Percentiles rank a stretch among this genome's conserved stretches.
phyloP scores from a whole-genome alignment of 2,113 vertebrate genomes.

The Barnardius zonarius region DNA sequence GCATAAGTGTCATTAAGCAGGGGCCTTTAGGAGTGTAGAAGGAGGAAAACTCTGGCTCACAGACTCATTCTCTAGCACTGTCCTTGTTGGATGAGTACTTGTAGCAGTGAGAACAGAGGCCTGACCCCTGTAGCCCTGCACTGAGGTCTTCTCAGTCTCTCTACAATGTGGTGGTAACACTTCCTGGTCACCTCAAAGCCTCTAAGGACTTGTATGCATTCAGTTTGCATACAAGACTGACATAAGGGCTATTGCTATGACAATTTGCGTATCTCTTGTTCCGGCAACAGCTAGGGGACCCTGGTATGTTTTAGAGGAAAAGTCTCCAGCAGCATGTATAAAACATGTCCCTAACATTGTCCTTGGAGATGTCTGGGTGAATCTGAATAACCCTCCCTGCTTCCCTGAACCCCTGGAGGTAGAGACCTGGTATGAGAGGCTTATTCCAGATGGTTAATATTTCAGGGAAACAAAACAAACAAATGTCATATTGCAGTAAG shows the following conservation, averaged over 20 bases:
- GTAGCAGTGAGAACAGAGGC: neutral
- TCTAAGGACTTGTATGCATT: neutral
- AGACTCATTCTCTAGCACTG: accelerated
- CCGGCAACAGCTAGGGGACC: neutral
- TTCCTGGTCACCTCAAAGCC: neutral
- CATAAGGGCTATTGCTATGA: neutral
- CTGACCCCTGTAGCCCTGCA: neutral
- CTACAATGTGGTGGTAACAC: neutral
- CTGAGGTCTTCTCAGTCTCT: neutral
- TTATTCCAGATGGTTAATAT: neutral
- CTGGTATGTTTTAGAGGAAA: neutral
- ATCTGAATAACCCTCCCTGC: neutral
- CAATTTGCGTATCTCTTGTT: neutral
- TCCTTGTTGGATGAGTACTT: neutral
- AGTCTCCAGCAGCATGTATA: neutral
- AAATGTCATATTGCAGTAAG: neutral
- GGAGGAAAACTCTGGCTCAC: neutral
- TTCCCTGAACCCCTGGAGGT: neutral
- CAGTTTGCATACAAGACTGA: neutral
- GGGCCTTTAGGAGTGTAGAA: neutral
- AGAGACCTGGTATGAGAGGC: neutral
- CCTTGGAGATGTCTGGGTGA: neutral
- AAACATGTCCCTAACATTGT: neutral
- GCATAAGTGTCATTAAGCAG: neutral
- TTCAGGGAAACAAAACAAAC: neutral